Evolutionary conservation across 2,888 invertebrate species (phyloP), one percentile per base, ranked within the genome.

Genomic region (Polyommatus iphigenia): DNA sequence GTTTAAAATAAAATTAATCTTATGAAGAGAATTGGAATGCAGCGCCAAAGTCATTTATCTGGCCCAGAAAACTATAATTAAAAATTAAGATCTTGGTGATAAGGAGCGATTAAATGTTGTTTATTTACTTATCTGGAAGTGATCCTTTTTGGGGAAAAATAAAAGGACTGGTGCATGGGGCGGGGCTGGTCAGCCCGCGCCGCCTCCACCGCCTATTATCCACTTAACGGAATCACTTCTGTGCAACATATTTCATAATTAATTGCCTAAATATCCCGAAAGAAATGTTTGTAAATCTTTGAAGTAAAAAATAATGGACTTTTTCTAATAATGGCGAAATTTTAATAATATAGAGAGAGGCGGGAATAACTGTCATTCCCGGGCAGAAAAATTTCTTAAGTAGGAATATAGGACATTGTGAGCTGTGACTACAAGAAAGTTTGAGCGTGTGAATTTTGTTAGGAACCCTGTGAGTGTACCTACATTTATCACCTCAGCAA

Each of bases 171-270:
- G 83, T 83, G 86, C 87, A 83, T 86, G 84, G 82, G 93, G 93
- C 91, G 93, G 85, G 86, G 84, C 87, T 1, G 87, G 87, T 85
- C 89, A 93, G 90, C 92, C 92, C 85, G 86, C 84, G 85, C 86
- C 86, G 86, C 88, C 87, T 84, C 86, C 88, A 88, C 91, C 87
- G 84, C 86, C 89, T 87, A 92, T 94, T 93, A 94, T 88, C 93
- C 92, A 94, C 92, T 94, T 94, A 93, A 82, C 85, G 82, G 85
- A 86, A 92, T 90, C 92, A 93, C 93, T 94, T 93, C 93, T 93
- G 93, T 91, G 86, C 87, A 80, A 86, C 86, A 88, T 86, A 86
- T 85, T 82, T 82, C 80, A 81, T 83, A 78, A 80, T 72, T 75
- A 79, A 80, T 78, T 76, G 76, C 80, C 77, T 54, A 32, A 73